Evolutionary conservation across 2,888 invertebrate species (phyloP).

Genomic region (Calliphora vomitoria): DNA sequence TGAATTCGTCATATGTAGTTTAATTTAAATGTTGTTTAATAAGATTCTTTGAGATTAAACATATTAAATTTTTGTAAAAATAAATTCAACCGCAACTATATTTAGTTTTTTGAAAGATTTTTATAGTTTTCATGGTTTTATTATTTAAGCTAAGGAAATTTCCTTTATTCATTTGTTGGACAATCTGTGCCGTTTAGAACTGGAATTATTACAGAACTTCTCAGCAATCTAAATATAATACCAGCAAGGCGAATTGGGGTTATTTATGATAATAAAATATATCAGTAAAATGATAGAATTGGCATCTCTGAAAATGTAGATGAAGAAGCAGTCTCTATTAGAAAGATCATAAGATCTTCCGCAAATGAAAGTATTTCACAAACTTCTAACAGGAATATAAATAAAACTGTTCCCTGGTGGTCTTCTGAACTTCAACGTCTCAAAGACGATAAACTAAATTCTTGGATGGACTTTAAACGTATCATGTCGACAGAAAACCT

Average conservation of each 20-base stretch:
- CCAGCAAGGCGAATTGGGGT: background rate
- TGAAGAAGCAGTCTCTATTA: background rate
- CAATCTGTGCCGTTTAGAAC: too few species aligned
- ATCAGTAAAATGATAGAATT: background rate
- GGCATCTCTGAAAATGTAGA: background rate
- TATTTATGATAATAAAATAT: background rate
- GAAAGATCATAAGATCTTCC: background rate
- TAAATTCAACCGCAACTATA: too few species aligned
- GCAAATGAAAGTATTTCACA: conserved; percentile 2
- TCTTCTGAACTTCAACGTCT: background rate
- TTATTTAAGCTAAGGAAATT: too few species aligned
- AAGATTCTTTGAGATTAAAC: too few species aligned
- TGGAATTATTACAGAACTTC: background rate
- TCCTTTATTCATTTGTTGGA: too few species aligned
- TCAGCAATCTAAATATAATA: background rate
- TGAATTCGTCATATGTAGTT: background rate
- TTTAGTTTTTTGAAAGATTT: too few species aligned
- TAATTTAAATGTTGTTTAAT: background rate
- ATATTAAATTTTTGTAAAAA: too few species aligned
- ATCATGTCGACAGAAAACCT: background rate
- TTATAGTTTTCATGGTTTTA: too few species aligned
- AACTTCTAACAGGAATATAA: background rate
- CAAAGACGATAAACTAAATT: background rate
- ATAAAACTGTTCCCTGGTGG: conserved; percentile 13
- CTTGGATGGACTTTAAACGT: background rate